These are phyloP conservation scores for Clusia tigrina DNA, from an alignment of 2,888 invertebrate genomes.

Conservation along the genomic window DNA sequence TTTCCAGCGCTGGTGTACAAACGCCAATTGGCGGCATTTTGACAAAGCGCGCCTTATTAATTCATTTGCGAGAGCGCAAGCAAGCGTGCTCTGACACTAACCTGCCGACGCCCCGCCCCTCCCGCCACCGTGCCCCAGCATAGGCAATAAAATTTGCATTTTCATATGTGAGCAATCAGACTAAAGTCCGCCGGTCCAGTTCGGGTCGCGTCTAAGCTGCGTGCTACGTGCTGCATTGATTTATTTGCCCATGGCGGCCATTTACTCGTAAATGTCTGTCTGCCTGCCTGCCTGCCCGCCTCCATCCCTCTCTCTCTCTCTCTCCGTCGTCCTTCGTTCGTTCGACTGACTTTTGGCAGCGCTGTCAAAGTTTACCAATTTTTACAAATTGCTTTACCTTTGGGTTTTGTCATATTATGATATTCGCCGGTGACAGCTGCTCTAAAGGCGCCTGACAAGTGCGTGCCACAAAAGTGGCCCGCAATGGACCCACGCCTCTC, in stretches of 20 bases:
- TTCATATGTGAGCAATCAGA: slow-evolving; percentile 31
- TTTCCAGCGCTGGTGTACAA: background rate
- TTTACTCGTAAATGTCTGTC: too few species aligned
- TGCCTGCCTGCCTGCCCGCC: background rate
- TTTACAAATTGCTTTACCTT: slow-evolving; percentile 40
- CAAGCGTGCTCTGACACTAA: too few species aligned
- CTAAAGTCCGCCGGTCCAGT: background rate
- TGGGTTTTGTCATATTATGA: slow-evolving; percentile 13
- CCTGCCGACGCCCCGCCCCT: too few species aligned
- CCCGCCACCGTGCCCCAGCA: background rate
- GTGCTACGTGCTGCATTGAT: slow-evolving; percentile 48
- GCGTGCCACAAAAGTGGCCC: background rate
- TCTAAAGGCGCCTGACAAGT: slow-evolving; percentile 1
- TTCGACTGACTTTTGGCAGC: too few species aligned
- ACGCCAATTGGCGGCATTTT: background rate
- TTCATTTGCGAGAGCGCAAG: background rate
- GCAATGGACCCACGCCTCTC: too few species aligned
- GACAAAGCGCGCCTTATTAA: slow-evolving; percentile 5
- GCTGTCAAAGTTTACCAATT: slow-evolving; percentile 20
- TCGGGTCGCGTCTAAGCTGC: slow-evolving; percentile 27
- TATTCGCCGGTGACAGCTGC: background rate
- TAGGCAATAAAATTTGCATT: slow-evolving; percentile 45
- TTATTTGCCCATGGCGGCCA: slow-evolving; percentile 52
- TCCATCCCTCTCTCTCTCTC: background rate
- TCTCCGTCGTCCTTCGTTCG: background rate